Base-by-base conservation (phyloP, 2,113 vertebrate genomes). In the Bungarus multicinctus region DNA sequence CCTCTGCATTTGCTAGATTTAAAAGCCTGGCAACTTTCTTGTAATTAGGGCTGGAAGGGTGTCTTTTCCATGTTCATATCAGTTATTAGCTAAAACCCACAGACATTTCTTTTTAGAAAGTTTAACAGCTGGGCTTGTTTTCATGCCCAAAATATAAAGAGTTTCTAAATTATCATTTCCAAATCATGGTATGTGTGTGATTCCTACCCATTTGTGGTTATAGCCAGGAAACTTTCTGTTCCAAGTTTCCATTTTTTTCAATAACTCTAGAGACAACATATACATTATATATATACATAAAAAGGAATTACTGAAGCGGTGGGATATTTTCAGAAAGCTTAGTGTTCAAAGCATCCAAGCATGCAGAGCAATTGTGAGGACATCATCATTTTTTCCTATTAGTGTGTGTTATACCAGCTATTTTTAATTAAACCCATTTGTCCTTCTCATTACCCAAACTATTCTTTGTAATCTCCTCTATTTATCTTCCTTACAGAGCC, bases 381-480 rank as follows among this genome's bases (percentile, higher is more conserved):
- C 91, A 55, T 2, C 91, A 4, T 0, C 43, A 11, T 58, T 92
- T 95, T 96, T 96, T 92, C 64, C 88, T 89, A 16, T 50, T 53
- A 93, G 30, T 27, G 1, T 91, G 94, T 90, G 91, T 43, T 94
- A 12, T 20, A 1, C 2, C 74, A 22, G 25, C 6, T 90, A 58
- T 18, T 86, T 90, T 93, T 95, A 34, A 92, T 94, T 94, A 90
- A 89, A 88, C 52, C n/a, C 43, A 92, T n/a, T 95, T 54, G 39
- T 92, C 53, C 69, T 0, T 93, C n/a, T 74, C 64, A 60, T 58
- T 0, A 91, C 89, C 93, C 50, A 88, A 87, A 91, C 12, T 91
- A 27, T 3, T 95, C 18, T 6, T 89, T 91, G 6, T 88, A 53
- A 87, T 85, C 0, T 0, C 12, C 89, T n/a, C 91, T 92, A 87